Evolutionary conservation across 2,797 vertebrate genomes (phyloP).

Genomic region (Tinamus major): DNA sequence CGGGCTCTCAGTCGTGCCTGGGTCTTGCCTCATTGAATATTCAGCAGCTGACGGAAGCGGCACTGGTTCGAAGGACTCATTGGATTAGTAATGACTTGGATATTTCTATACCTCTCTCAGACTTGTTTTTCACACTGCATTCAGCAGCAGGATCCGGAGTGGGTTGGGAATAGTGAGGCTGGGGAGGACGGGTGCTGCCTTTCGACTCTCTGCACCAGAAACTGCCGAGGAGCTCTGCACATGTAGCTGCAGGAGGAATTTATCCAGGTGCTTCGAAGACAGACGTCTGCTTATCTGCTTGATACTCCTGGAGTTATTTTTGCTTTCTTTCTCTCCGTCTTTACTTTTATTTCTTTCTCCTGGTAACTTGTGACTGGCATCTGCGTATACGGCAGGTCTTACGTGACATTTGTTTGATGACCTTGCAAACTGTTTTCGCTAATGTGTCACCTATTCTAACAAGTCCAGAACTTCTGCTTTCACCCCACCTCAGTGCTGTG

Average conservation of each 20-base stretch:
- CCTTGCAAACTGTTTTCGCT: not conserved
- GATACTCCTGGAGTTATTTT: not conserved
- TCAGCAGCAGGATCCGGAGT: not conserved
- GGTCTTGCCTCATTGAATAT: conserved; percentile 45
- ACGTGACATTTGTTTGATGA: accelerated
- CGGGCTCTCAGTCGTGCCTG: conserved; percentile 8
- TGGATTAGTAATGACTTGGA: conserved; percentile 33
- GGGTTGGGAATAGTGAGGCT: not conserved
- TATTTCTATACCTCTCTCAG: conserved; percentile 23
- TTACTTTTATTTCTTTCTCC: not conserved
- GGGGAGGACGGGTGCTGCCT: not conserved
- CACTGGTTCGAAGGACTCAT: conserved; percentile 26
- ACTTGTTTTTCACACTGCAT: not conserved
- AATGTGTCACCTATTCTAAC: not conserved
- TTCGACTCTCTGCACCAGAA: not conserved
- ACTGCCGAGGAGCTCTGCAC: not conserved
- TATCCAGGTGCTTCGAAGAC: not conserved
- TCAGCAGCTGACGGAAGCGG: not conserved
- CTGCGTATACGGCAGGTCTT: not conserved
- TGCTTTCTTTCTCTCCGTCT: not conserved
- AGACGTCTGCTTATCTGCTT: not conserved
- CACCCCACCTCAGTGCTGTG: not conserved
- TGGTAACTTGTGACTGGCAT: not conserved
- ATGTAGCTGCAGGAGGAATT: accelerated
- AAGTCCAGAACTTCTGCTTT: not conserved